A percentile compares a stretch with the other conserved stretches of the same genome.
Evolutionary conservation across 2,113 vertebrate genomes (phyloP).

Genomic region (Chaetura pelagica): DNA sequence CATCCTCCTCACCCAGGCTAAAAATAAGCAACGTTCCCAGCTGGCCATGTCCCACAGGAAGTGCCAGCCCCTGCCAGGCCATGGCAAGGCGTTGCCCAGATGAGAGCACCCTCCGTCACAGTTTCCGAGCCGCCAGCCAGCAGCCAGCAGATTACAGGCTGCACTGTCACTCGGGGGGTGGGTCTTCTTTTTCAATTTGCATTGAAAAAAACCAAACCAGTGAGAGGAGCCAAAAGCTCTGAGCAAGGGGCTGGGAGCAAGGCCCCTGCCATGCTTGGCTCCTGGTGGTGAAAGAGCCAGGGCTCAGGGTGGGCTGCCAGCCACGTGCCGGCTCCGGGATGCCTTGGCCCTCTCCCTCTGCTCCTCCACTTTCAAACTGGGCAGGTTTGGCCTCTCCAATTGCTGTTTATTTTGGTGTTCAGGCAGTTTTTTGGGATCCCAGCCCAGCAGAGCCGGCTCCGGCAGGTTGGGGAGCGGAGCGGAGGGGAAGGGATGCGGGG

Average conservation of each 20-base stretch:
- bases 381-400: rapidly evolving
- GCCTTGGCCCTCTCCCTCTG: background rate
- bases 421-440: background rate
- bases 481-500: background rate
- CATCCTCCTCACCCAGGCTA: background rate
- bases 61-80: background rate
- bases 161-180: background rate
- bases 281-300: background rate
- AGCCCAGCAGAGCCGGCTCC: rapidly evolving
- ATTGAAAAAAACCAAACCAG: background rate
- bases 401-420: background rate
- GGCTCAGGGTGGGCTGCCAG: background rate
- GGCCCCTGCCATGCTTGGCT: background rate
- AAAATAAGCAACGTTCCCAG: background rate
- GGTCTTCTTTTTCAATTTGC: background rate
- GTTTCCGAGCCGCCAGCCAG: constrained; percentile 56
- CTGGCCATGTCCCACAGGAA: background rate
- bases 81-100: background rate
- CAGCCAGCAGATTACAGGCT: constrained; percentile 47
- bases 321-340: background rate
- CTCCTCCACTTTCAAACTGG: background rate
- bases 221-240: background rate
- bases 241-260: background rate
- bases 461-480: background rate
- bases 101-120: constrained; percentile 31